Percentiles rank a stretch among this genome's conserved stretches.
Conservation (phyloP, 2,797 vertebrate genomes). For the Pangasius mekongensis region DNA sequence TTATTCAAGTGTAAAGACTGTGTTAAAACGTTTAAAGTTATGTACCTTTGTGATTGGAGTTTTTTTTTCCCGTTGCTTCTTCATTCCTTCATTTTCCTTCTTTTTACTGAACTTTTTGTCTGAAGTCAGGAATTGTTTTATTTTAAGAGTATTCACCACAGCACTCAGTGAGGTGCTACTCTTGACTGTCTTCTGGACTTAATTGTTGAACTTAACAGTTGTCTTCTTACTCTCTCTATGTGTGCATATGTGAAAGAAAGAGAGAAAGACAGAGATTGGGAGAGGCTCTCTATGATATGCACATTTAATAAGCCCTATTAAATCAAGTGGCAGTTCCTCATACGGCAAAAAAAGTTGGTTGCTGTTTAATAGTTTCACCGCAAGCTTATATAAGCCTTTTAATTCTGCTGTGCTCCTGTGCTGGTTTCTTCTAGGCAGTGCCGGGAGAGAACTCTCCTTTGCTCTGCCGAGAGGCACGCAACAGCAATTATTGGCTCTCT, state of each 20-base stretch:
- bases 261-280: conserved; percentile 20
- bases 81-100: conserved; percentile 45
- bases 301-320: conserved; percentile 83
- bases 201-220: conserved; percentile 61
- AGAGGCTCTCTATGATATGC: conserved; percentile 74
- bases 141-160: conserved; percentile 61
- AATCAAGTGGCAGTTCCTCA: conserved; percentile 80
- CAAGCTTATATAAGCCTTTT: conserved; percentile 79
- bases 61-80: conserved; percentile 42
- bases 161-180: conserved; percentile 62
- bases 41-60: conserved; percentile 77
- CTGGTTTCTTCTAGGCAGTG: conserved; percentile 70
- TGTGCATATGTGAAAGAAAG: conserved; percentile 31
- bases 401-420: conserved; percentile 68
- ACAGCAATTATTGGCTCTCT: conserved; percentile 80
- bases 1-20: conserved; percentile 79
- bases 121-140: conserved; percentile 75
- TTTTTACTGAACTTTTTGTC: conserved; percentile 62
- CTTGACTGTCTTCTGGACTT: conserved; percentile 61
- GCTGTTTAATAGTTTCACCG: conserved; percentile 79
- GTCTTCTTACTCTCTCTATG: neutral
- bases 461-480: conserved; percentile 76
- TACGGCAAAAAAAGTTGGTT: conserved; percentile 70
- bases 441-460: conserved; percentile 72
- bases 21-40: conserved; percentile 74